Base-by-base conservation (phyloP, 2,797 vertebrate species). In the Cryptoprocta ferox region DNA sequence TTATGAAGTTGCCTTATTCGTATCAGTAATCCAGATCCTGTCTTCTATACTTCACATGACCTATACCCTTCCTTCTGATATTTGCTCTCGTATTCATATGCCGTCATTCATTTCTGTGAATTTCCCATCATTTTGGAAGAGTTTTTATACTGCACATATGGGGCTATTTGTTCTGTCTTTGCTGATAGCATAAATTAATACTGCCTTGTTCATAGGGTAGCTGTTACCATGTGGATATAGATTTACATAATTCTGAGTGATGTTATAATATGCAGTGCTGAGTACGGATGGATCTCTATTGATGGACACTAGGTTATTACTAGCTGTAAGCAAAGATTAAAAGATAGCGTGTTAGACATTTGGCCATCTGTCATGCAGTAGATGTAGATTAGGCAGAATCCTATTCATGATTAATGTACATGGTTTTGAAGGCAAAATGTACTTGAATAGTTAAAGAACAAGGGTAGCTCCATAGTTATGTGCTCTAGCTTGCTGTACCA, bases 291-390 rank as follows among this genome's bases (percentile, higher is more conserved):
- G 85, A n/a, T 61, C 37, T 85, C 53, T 88, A 0, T 1, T 56
- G 65, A 32, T 90, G 42, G 32, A 75, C 2, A 48, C 59, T 76
- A 35, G 26, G 45, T 92, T 73, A 10, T 76, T 95, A 79, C 39
- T 82, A 79, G 39, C 92, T 70, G 18, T 66, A 85, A 95, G 32
- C 75, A 85, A 89, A 97, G 83, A 90, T 70, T 89, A 88, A 92
- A 86, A 75, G n/a, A 78, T 71, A 37, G 37, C 61, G 2, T 24
- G 42, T 35, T 88, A 86, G 32, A 16, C 84, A 87, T 79, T 79
- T 88, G 84, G 68, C 63, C 10, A 42, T 45, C 35, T 93, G 18
- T 66, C 65, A 45, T 71, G 19, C 15, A 81, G 59, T 89, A 95
- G 75, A 81, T 86, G 4, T 6, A 59, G 15, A 32, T 91, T 63